Evolutionary conservation across 2,113 vertebrate species (phyloP).

Genomic region (Gymnarchus niloticus): DNA sequence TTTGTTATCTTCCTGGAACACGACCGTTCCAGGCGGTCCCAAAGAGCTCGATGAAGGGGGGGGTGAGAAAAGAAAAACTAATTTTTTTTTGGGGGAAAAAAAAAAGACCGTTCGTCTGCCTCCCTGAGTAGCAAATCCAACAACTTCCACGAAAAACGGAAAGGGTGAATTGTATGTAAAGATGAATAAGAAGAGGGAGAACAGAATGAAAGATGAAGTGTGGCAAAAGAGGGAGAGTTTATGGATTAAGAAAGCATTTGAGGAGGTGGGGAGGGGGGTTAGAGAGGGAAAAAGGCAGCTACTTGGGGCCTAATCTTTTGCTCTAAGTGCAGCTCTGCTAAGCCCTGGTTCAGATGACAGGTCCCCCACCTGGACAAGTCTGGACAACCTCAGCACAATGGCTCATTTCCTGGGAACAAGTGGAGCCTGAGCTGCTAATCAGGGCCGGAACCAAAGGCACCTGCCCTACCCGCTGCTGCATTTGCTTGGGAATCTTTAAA

Average conservation of each 20-base stretch:
- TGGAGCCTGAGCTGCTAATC: slow-evolving; percentile 65
- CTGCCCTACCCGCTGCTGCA: slow-evolving; percentile 70
- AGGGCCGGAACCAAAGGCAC: slow-evolving; percentile 71
- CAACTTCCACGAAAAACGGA: slow-evolving; percentile 35
- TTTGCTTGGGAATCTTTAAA: slow-evolving; percentile 68
- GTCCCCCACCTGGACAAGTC: slow-evolving; percentile 77
- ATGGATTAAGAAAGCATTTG: slow-evolving; percentile 61
- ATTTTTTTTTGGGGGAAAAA: slow-evolving; percentile 35
- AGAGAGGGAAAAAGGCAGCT: slow-evolving; percentile 34
- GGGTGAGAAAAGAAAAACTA: slow-evolving; percentile 26
- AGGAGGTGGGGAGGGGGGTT: neutral
- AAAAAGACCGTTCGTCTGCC: slow-evolving; percentile 34
- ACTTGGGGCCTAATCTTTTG: slow-evolving; percentile 67
- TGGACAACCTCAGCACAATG: slow-evolving; percentile 72
- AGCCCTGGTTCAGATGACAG: slow-evolving; percentile 71
- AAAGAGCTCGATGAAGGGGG: slow-evolving; percentile 25
- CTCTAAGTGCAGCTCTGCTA: slow-evolving; percentile 62
- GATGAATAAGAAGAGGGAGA: slow-evolving; percentile 46
- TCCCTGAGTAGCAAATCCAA: slow-evolving; percentile 46
- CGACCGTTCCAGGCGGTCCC: slow-evolving; percentile 29
- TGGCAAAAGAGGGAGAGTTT: slow-evolving; percentile 41
- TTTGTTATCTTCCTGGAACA: slow-evolving; percentile 41
- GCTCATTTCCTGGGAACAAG: slow-evolving; percentile 69
- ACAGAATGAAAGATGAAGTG: slow-evolving; percentile 45
- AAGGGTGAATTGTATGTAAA: slow-evolving; percentile 50